These are phyloP conservation scores for Ennomos quercinarius DNA, from an alignment of 2,888 invertebrate genomes.

Conservation along the genomic window DNA sequence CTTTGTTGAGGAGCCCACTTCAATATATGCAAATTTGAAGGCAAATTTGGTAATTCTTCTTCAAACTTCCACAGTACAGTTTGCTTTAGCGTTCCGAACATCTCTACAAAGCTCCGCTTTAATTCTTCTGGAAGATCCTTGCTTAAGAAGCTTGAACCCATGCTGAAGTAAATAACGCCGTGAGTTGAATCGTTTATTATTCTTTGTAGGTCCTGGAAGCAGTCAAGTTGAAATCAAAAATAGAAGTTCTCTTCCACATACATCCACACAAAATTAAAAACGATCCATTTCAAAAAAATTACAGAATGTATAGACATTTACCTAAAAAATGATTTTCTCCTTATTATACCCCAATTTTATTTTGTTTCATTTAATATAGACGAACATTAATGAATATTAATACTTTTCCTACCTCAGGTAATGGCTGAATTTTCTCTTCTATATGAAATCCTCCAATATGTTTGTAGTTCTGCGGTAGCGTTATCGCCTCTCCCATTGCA, in stretches of 20 bases:
- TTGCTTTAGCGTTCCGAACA: slow-evolving; percentile 72
- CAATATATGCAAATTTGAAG: slow-evolving; percentile 70
- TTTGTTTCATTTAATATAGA: too few relatives aligned
- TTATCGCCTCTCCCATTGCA: slow-evolving; percentile 37
- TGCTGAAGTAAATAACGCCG: slow-evolving; percentile 80
- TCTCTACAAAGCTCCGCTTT: slow-evolving; percentile 57
- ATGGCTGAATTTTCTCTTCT: slow-evolving; percentile 8
- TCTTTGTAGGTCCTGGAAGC: slow-evolving; percentile 62
- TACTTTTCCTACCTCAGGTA: slow-evolving; percentile 8
- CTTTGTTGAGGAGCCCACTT: slow-evolving; percentile 72
- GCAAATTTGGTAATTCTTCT: slow-evolving; percentile 55
- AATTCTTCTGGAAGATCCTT: slow-evolving; percentile 60
- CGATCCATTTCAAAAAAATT: too few relatives aligned
- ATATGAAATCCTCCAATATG: slow-evolving; percentile 41
- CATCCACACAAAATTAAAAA: too few relatives aligned
- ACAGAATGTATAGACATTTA: too few relatives aligned
- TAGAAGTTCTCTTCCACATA: too few relatives aligned
- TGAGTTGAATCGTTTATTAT: slow-evolving; percentile 70
- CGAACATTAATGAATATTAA: too few relatives aligned
- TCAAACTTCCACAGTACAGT: slow-evolving; percentile 81
- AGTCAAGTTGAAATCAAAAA: too few relatives aligned
- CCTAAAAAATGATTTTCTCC: too few relatives aligned
- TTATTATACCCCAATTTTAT: too few relatives aligned
- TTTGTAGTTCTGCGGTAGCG: slow-evolving; percentile 47
- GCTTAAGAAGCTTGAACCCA: slow-evolving; percentile 74